Evolutionary conservation across 2,888 invertebrate species (phyloP).

Genomic region (Andrena hattorfiana): DNA sequence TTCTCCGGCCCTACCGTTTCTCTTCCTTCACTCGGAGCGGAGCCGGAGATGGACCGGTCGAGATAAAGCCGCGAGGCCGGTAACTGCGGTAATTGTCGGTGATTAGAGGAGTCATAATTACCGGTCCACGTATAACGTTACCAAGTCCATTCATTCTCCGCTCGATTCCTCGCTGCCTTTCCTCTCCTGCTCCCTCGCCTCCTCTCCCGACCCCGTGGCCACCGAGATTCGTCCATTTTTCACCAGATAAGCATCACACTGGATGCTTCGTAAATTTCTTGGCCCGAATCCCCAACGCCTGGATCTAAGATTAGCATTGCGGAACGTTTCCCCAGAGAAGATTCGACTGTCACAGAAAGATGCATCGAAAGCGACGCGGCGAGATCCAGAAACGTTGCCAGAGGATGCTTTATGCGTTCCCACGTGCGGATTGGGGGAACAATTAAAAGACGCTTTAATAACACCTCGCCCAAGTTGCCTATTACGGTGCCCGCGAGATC

Average conservation of each 20-base stretch:
- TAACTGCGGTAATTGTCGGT: conserved; percentile 84
- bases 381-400: neutral
- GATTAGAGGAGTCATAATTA: conserved; percentile 84
- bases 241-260: conserved; percentile 6
- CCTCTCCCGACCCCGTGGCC: conserved; percentile 30
- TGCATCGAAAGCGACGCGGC: neutral
- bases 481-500: conserved; percentile 74
- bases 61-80: conserved; percentile 82
- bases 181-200: conserved; percentile 28
- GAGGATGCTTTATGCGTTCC: conserved; percentile 55
- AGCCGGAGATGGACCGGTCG: conserved; percentile 79
- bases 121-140: conserved; percentile 78
- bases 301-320: neutral
- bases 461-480: conserved; percentile 78
- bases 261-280: neutral
- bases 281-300: neutral
- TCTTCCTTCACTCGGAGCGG: conserved; percentile 40
- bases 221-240: conserved; percentile 55
- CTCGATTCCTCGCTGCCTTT: conserved; percentile 63
- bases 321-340: neutral
- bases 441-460: conserved; percentile 82
- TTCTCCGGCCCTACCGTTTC: conserved; percentile 46
- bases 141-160: conserved; percentile 79
- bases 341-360: neutral
- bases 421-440: conserved; percentile 76